phyloP scores from a whole-genome alignment of 1,140 invertebrate species.

The Myzus persicae region DNA sequence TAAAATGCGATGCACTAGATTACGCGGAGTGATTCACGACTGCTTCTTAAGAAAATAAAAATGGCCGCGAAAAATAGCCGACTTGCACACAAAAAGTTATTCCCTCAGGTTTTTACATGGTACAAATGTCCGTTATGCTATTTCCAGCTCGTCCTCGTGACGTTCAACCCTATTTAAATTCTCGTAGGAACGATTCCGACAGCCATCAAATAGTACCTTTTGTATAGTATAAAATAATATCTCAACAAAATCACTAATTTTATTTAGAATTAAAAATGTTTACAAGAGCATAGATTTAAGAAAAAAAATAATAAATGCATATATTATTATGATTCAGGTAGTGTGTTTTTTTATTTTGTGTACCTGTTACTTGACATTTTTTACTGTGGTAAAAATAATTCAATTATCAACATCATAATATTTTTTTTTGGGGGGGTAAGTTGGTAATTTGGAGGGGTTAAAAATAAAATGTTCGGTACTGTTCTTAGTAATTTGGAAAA shows the following conservation, averaged over 20 bases:
- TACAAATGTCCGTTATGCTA: constrained; percentile 1
- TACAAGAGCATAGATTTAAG: not conserved
- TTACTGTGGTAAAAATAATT: not conserved
- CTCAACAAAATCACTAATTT: not conserved
- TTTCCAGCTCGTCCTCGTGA: not conserved
- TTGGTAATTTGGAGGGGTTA: no score
- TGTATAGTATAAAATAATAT: not conserved
- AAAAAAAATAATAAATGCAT: not conserved
- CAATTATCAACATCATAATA: not conserved
- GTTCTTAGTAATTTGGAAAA: no score
- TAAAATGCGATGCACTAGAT: constrained; percentile 44
- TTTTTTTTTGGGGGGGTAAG: no score
- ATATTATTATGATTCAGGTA: not conserved
- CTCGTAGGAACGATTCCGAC: not conserved
- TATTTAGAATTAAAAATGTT: not conserved
- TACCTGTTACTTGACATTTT: not conserved
- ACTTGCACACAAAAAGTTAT: constrained; percentile 2
- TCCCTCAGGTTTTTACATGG: constrained; percentile 10
- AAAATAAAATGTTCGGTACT: no score
- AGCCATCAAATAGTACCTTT: not conserved
- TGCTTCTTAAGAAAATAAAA: not conserved
- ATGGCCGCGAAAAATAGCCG: not conserved
- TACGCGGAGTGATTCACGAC: constrained; percentile 16
- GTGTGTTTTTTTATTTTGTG: not conserved
- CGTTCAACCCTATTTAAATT: not conserved